These are phyloP conservation scores for Yoshiicerus persimilis DNA, from an alignment of 1,140 invertebrate species.

Conservation along the genomic window DNA sequence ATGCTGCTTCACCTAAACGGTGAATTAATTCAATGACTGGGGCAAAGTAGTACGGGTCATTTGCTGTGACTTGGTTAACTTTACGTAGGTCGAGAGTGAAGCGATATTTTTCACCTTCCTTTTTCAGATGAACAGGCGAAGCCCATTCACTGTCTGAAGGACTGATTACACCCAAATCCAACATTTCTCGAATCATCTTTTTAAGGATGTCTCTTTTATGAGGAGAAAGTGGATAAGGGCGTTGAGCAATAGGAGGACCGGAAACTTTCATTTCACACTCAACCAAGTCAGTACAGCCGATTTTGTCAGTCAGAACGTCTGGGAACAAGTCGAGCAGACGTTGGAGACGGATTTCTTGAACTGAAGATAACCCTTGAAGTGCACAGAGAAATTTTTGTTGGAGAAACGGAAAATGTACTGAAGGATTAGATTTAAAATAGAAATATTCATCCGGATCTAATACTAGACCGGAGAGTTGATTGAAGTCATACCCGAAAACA, in stretches of 20 bases:
- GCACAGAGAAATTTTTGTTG: not conserved
- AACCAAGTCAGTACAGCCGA: not conserved
- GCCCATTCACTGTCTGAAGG: slow-evolving; percentile 46
- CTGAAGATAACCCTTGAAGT: not conserved
- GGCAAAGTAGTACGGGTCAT: slow-evolving; percentile 54
- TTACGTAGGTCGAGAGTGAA: slow-evolving; percentile 55
- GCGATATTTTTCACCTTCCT: slow-evolving; percentile 24
- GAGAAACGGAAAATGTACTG: not conserved
- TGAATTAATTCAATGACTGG: slow-evolving; percentile 54
- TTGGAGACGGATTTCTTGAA: not conserved
- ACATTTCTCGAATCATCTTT: slow-evolving; percentile 43
- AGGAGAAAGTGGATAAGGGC: not conserved
- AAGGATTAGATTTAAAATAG: no score
- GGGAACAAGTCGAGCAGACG: no score
- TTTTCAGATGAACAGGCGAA: not conserved
- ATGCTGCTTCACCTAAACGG: slow-evolving; percentile 50
- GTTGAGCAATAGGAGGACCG: not conserved
- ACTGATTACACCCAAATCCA: slow-evolving; percentile 52
- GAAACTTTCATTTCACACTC: not conserved
- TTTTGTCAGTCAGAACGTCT: no score
- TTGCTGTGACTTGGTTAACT: slow-evolving; percentile 55
- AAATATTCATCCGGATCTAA: no score
- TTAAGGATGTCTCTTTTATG: not conserved
- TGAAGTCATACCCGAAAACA: not conserved
- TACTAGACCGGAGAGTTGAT: no score